Evolutionary conservation across 2,797 vertebrate genomes (phyloP).

Genomic region (Pelodytes ibericus): DNA sequence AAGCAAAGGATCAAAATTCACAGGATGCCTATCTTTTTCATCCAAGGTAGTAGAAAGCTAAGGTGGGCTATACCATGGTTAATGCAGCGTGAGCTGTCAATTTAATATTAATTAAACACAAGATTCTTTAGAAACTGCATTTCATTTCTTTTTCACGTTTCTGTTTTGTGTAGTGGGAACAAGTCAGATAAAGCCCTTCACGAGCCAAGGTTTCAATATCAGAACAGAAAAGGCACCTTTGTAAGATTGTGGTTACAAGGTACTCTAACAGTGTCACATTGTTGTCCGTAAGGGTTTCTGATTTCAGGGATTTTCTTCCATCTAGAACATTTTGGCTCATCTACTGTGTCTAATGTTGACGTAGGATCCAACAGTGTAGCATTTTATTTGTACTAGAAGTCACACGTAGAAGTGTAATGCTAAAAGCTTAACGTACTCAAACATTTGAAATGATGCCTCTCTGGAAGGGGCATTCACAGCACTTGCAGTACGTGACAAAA

Average conservation of each 20-base stretch:
- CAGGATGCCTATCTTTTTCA: too few relatives aligned
- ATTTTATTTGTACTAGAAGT: neutral
- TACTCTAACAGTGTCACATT: slow-evolving; percentile 24
- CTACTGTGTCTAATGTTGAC: neutral
- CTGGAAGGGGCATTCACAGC: too few relatives aligned
- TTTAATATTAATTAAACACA: too few relatives aligned
- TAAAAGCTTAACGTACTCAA: too few relatives aligned
- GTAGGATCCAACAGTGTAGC: too few relatives aligned
- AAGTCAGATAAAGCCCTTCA: slow-evolving; percentile 11
- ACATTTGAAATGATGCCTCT: too few relatives aligned
- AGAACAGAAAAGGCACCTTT: slow-evolving; percentile 45
- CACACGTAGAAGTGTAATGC: too few relatives aligned
- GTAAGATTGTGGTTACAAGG: slow-evolving; percentile 26
- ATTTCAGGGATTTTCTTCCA: slow-evolving; percentile 23
- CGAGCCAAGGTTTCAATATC: slow-evolving; percentile 45
- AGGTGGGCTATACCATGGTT: too few relatives aligned
- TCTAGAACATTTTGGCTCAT: neutral
- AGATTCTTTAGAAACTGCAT: neutral
- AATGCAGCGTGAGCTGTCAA: too few relatives aligned
- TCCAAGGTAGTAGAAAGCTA: too few relatives aligned
- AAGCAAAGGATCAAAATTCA: too few relatives aligned
- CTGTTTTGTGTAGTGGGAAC: slow-evolving; percentile 25
- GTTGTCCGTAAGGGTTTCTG: slow-evolving; percentile 27
- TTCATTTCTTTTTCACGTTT: slow-evolving; percentile 24
- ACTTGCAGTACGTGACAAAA: too few relatives aligned